Percentiles rank a stretch among this genome's conserved stretches.
Conservation (phyloP, 2,113 vertebrate genomes). For the Zosterops pallidus region DNA sequence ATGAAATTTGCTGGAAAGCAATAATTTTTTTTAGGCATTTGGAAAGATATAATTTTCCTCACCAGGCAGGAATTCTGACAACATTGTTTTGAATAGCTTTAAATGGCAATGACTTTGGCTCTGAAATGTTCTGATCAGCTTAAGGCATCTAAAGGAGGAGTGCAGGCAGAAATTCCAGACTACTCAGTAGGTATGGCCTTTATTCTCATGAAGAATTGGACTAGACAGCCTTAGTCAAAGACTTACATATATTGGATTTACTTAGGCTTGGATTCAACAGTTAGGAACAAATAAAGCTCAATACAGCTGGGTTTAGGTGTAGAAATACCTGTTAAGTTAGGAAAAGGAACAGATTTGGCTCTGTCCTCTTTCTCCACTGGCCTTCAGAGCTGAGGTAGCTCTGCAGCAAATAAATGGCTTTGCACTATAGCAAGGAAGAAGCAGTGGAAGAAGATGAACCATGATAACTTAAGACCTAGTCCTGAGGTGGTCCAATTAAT, state of each 20-base stretch:
- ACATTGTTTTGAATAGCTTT: not conserved
- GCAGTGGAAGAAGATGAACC: not conserved
- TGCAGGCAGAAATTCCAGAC: not conserved
- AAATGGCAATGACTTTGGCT: not conserved
- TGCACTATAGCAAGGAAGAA: not conserved
- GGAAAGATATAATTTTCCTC: not conserved
- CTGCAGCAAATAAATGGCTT: not conserved
- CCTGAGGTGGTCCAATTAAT: not conserved
- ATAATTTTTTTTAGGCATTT: not conserved
- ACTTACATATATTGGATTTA: not conserved
- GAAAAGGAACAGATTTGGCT: not conserved
- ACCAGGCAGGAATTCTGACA: not conserved
- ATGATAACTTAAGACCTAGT: not conserved
- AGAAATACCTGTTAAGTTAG: not conserved
- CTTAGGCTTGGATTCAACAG: not conserved
- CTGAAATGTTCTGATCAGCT: not conserved
- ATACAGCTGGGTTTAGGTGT: not conserved
- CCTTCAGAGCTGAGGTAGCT: not conserved
- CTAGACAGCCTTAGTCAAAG: not conserved
- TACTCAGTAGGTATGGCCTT: accelerated
- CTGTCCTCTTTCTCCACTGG: not conserved
- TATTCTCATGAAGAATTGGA: not conserved
- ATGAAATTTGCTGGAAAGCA: not conserved
- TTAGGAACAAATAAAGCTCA: not conserved
- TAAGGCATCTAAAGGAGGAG: not conserved